Evolutionary conservation across 1,140 invertebrate genomes (phyloP), one percentile per base, ranked within the genome.

Genomic region (Antheraea mylitta): DNA sequence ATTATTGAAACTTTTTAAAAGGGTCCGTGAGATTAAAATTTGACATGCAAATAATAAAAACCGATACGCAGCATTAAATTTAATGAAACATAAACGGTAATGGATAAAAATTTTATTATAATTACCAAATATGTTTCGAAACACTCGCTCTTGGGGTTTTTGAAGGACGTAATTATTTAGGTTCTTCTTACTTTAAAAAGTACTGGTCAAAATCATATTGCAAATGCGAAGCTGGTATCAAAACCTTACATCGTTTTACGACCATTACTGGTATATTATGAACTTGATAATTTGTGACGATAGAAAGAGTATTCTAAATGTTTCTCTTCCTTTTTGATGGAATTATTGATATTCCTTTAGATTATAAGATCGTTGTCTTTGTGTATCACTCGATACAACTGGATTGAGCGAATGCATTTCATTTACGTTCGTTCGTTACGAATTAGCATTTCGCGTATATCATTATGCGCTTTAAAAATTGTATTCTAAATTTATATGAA

Each of bases 11-110:
- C 38, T 0, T 42, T 42, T 42, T 3, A 42, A 42, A 11, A 42
- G 7, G 0, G 2, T 1, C 7, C 38, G 11, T 42, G 8, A 42
- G 22, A 42, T 4, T 42, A 42, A 42, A 42, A 42, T 42, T 42
- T 42, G 38, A 42, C 38, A 42, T 42, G 38, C 11, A 42, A 42
- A 42, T 42, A 67, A 71, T 67, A 66, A 36, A 42, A 42, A 53
- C 45, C 11, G 45, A 53, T 53, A 13, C 45, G 16, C 13, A 13
- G 6, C 13, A 16, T 53, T n/a, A 53, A 53, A 53, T 53, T 13
- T 53, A 53, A 9, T 53, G 16, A 53, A 13, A 13, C 2, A 53
- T 53, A 53, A 53, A 53, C 16, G 45, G 45, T 16, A 53, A 53
- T 53, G 11, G 45, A 53, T 53, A 53, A 13, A 53, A 53, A 53